A percentile compares a stretch with the other conserved stretches of the same genome.
Evolutionary conservation across 2,797 vertebrate species (phyloP).

Genomic region (Thalassophryne amazonica): DNA sequence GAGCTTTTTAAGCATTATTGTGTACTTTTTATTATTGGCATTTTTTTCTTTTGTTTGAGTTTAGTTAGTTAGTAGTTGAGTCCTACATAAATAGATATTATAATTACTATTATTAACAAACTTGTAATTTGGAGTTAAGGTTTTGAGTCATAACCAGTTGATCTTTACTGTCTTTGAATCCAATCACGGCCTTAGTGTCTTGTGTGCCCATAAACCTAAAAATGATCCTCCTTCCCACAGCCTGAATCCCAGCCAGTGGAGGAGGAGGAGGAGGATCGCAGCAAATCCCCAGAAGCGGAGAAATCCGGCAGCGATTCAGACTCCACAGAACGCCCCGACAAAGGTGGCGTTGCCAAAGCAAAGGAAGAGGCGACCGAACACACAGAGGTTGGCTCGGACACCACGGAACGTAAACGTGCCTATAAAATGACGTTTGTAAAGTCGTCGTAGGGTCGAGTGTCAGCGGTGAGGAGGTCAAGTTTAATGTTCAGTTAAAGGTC

Average conservation of each 20-base stretch:
- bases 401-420: constrained; percentile 76
- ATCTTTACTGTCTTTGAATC: no score
- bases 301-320: constrained; percentile 59
- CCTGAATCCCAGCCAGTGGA: constrained; percentile 38
- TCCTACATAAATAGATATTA: no score
- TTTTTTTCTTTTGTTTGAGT: no score
- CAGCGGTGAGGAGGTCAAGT: not conserved
- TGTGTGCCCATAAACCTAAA: no score
- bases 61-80: no score
- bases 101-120: no score
- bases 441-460: constrained; percentile 59
- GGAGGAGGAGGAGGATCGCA: constrained; percentile 16
- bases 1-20: no score
- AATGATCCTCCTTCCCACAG: not conserved
- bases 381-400: constrained; percentile 30
- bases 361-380: constrained; percentile 48
- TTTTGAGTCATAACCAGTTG: no score
- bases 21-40: no score
- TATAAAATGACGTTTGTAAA: constrained; percentile 91
- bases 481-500: no score
- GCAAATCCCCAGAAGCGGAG: constrained; percentile 42
- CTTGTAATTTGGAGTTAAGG: no score
- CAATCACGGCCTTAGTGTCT: no score
- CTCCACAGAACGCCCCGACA: constrained; percentile 66
- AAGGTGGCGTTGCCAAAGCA: constrained; percentile 38